A percentile compares a stretch with the other conserved stretches of the same genome.
These are phyloP conservation scores for Tamias sibiricus DNA, from an alignment of 2,113 vertebrate genomes.

Conservation along the genomic window DNA sequence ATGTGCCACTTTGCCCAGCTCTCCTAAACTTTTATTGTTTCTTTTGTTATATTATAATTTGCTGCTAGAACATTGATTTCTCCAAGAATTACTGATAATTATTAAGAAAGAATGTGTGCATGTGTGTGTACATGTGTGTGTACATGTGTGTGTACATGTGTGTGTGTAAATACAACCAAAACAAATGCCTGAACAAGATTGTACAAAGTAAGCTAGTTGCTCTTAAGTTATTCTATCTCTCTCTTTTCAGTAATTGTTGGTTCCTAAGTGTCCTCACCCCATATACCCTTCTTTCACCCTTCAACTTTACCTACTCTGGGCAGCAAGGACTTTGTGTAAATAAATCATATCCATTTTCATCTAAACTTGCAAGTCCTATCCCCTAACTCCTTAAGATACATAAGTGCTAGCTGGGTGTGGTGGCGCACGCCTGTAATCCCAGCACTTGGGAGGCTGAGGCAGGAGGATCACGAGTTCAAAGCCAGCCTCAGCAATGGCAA, in stretches of 20 bases:
- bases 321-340: slow-evolving; percentile 33
- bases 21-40: background rate
- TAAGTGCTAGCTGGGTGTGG: too few species aligned
- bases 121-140: background rate
- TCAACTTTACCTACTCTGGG: background rate
- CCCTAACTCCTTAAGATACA: background rate
- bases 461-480: too few species aligned
- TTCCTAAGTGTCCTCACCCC: slow-evolving; percentile 4
- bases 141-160: background rate
- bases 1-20: background rate
- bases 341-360: slow-evolving; percentile 12
- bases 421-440: too few species aligned
- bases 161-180: background rate
- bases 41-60: slow-evolving; percentile 9
- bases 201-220: background rate
- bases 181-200: background rate
- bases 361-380: background rate
- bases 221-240: background rate
- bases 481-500: too few species aligned
- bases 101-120: background rate
- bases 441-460: too few species aligned
- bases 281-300: background rate
- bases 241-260: background rate
- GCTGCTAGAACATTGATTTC: background rate
- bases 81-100: background rate